Percentiles rank a stretch among this genome's conserved stretches.
These are phyloP conservation scores for Pseudochromis fuscus DNA, from an alignment of 2,797 vertebrate genomes.

Conservation along the genomic window DNA sequence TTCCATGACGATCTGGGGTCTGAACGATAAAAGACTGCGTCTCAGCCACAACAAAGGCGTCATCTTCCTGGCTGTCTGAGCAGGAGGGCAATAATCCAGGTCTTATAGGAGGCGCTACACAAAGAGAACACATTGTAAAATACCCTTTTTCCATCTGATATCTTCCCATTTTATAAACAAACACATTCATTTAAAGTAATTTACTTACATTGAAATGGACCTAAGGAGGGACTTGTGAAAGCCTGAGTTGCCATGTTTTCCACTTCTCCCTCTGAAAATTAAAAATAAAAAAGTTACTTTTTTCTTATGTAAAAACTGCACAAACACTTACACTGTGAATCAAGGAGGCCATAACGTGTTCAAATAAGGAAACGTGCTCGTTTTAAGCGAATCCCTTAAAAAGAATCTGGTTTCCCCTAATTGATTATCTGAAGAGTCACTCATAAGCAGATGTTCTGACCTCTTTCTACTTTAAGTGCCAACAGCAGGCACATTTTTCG, in stretches of 20 bases:
- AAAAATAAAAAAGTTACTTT: slow-evolving; percentile 12
- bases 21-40: slow-evolving; percentile 83
- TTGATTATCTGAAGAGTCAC: neutral
- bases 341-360: neutral
- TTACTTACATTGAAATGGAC: slow-evolving; percentile 68
- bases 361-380: neutral
- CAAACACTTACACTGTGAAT: neutral
- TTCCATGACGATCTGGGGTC: slow-evolving; percentile 3
- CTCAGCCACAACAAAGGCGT: slow-evolving; percentile 78
- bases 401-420: too few species aligned
- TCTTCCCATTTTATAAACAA: neutral
- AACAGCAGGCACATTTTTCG: too few species aligned
- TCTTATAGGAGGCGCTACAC: slow-evolving; percentile 17
- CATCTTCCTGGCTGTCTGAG: slow-evolving; percentile 74
- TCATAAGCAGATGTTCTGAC: neutral
- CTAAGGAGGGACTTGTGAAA: slow-evolving; percentile 67
- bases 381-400: neutral
- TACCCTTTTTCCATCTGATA: neutral
- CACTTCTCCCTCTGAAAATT: slow-evolving; percentile 38
- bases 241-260: slow-evolving; percentile 81
- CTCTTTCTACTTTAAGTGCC: too few species aligned
- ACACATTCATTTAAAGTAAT: slow-evolving; percentile 6
- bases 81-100: slow-evolving; percentile 32
- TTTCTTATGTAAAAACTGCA: neutral
- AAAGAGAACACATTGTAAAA: neutral